These are phyloP conservation scores for Scrobipalpa costella DNA, from an alignment of 2,888 invertebrate genomes.

Conservation along the genomic window DNA sequence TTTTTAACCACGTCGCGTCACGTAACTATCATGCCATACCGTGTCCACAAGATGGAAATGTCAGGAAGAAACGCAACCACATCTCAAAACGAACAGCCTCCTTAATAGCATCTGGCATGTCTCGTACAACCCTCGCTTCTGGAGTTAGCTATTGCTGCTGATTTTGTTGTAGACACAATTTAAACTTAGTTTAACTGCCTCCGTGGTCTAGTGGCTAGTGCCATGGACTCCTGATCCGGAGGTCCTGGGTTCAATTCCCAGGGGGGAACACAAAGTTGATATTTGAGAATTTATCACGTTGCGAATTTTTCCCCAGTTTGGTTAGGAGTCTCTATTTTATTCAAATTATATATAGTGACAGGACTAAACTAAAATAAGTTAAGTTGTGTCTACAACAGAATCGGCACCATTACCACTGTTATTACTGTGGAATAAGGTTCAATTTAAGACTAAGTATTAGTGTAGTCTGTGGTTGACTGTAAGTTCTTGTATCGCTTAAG, in stretches of 20 bases:
- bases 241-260: too few relatives aligned
- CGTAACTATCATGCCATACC: not conserved
- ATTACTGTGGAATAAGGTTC: not conserved
- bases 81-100: not conserved
- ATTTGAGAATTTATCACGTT: too few relatives aligned
- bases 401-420: not conserved
- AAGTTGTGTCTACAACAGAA: too few relatives aligned
- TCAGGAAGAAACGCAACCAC: conserved; percentile 1
- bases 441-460: not conserved
- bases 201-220: too few relatives aligned
- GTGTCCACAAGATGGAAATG: not conserved
- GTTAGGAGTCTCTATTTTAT: too few relatives aligned
- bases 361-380: too few relatives aligned
- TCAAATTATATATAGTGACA: too few relatives aligned
- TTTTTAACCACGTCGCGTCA: not conserved
- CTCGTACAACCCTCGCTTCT: not conserved
- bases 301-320: too few relatives aligned
- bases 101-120: not conserved
- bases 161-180: too few relatives aligned
- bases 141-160: too few relatives aligned
- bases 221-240: too few relatives aligned
- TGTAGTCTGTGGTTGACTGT: not conserved
- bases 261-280: not conserved
- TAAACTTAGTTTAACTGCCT: too few relatives aligned
- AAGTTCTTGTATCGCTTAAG: conserved; percentile 9